Percentiles rank a stretch among this genome's conserved stretches.
phyloP scores from a whole-genome alignment of 2,113 vertebrate species.

The Varanus komodoensis region DNA sequence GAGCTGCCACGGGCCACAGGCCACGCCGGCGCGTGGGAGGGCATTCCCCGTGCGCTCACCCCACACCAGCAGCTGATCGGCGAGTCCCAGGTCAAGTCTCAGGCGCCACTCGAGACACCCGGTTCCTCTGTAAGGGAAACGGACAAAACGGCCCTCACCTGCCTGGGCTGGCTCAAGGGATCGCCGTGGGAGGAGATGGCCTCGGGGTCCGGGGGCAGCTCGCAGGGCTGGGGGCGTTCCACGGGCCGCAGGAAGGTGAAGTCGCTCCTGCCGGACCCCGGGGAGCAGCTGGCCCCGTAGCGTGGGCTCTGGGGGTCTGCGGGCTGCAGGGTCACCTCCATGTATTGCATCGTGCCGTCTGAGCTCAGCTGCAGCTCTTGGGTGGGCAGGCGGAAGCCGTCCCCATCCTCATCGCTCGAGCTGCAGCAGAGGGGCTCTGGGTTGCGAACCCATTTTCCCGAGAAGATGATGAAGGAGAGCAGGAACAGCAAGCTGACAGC shows the following conservation, averaged over 20 bases:
- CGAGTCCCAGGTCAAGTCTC: background rate
- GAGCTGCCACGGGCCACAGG: background rate
- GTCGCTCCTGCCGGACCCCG: slow-evolving; percentile 84
- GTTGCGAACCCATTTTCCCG: slow-evolving; percentile 75
- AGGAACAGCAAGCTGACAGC: slow-evolving; percentile 75
- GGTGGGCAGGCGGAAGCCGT: slow-evolving; percentile 83
- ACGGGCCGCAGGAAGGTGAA: slow-evolving; percentile 86
- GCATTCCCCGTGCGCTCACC: background rate
- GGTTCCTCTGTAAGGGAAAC: background rate
- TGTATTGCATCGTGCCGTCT: slow-evolving; percentile 90
- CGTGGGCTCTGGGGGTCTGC: slow-evolving; percentile 85
- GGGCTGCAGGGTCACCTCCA: slow-evolving; percentile 89
- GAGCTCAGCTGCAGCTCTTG: slow-evolving; percentile 89
- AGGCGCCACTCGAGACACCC: background rate
- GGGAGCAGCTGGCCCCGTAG: slow-evolving; percentile 87
- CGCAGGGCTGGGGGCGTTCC: slow-evolving; percentile 70
- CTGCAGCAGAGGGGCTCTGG: slow-evolving; percentile 75
- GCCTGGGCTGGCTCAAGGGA: slow-evolving; percentile 75
- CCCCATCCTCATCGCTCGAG: slow-evolving; percentile 70
- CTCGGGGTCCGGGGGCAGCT: slow-evolving; percentile 70
- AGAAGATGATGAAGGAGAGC: slow-evolving; percentile 76
- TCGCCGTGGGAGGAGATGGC: slow-evolving; percentile 58
- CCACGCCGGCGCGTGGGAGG: background rate
- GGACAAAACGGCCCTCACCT: slow-evolving; percentile 72
- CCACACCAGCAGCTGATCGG: background rate